Base-by-base conservation (phyloP, 2,888 invertebrate species). In the Strigamia maritima region DNA sequence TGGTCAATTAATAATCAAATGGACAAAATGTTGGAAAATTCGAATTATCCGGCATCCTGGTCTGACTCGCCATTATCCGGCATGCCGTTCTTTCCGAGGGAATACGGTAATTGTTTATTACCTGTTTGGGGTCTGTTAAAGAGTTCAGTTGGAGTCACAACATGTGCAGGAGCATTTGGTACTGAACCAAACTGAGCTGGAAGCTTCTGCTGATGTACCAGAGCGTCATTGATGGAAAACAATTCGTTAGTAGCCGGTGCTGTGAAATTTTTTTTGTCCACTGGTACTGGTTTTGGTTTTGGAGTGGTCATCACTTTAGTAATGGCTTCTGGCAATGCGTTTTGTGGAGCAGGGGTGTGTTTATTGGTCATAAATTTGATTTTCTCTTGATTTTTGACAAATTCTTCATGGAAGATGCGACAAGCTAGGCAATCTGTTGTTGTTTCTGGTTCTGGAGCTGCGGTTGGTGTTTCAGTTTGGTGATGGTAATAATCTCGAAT, bases 401-500 rank as follows among this genome's bases (percentile, higher is more conserved):
- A 31, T 75, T 75, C 75, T 75, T 75, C 75, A n/a, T 28, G 75
- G n/a, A 75, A 75, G 2, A 75, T 6, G 12, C 75, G 75, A 28
- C 75, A 75, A 75, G 75, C 75, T 2, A 35, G 75, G n/a, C 75
- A 75, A 28, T 75, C 75, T 2, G 75, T 75, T 28, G 75, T 75
- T 28, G 24, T 75, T 10, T 19, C 12, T 10, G 24, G 75, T 75
- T 75, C 28, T 75, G 12, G 19, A 75, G 26, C 16, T 3, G 40
- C 12, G 16, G 40, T 44, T 44, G 14, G 40, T 6, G 10, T 10
- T 44, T 44, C 40, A 44, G 40, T 44, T 44, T 44, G 40, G 2
- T 10, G 2, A 10, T 44, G 40, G 40, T 44, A 44, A 10, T 44
- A 44, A 10, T 44, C 40, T 16, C 40, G 40, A 44, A 44, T 44